phyloP scores from a whole-genome alignment of 2,888 invertebrate species.

The Phymatocera aterrima region DNA sequence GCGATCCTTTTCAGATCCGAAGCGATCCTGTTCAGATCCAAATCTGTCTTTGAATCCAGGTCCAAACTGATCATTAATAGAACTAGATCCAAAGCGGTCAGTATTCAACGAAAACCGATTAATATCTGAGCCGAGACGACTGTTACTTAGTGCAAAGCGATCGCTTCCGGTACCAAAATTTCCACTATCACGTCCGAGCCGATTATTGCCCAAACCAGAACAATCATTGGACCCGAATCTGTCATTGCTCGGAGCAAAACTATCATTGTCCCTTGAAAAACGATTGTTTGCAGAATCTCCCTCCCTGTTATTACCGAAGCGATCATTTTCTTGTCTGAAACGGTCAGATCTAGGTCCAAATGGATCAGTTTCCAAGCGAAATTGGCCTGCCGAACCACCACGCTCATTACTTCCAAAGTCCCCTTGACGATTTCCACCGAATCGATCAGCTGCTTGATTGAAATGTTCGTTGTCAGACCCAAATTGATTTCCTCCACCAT shows the following conservation, averaged over 20 bases:
- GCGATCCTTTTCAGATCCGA: slow-evolving; percentile 43
- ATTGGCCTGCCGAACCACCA: slow-evolving; percentile 52
- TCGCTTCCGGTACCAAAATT: slow-evolving; percentile 47
- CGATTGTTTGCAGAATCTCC: slow-evolving; percentile 50
- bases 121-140: slow-evolving; percentile 53
- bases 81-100: slow-evolving; percentile 51
- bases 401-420: slow-evolving; percentile 53
- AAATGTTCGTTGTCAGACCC: slow-evolving; percentile 45
- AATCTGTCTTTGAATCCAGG: slow-evolving; percentile 53
- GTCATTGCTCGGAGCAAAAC: slow-evolving; percentile 38
- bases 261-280: slow-evolving; percentile 48
- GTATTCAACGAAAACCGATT: slow-evolving; percentile 35
- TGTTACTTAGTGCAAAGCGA: slow-evolving; percentile 49
- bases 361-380: slow-evolving; percentile 54
- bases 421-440: not conserved
- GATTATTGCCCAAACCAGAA: slow-evolving; percentile 42
- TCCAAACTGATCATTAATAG: slow-evolving; percentile 46
- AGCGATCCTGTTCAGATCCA: slow-evolving; percentile 48
- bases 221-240: slow-evolving; percentile 50
- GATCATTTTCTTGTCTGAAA: slow-evolving; percentile 49
- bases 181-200: slow-evolving; percentile 28
- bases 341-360: slow-evolving; percentile 51
- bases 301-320: slow-evolving; percentile 34
- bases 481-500: slow-evolving; percentile 51
- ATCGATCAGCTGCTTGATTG: slow-evolving; percentile 27